phyloP scores from a whole-genome alignment of 1,140 invertebrate species.

The Achroia grisella region DNA sequence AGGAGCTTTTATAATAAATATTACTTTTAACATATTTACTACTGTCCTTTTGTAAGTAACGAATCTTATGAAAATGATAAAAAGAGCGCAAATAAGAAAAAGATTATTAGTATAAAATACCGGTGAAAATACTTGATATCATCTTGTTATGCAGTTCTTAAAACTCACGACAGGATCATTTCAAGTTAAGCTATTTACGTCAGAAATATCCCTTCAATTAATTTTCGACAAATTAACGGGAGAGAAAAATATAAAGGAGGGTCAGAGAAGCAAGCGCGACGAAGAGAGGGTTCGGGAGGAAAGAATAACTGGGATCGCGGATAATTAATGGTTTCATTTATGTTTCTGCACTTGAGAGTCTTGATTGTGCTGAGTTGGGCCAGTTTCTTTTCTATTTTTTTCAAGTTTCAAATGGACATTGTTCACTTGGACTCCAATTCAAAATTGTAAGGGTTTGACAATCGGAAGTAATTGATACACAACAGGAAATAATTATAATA shows the following conservation, averaged over 20 bases:
- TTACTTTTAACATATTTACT: no score
- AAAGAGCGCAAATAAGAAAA: neutral
- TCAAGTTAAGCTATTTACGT: conserved; percentile 33
- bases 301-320: conserved; percentile 63
- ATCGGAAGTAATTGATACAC: conserved; percentile 7
- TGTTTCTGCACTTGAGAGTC: conserved; percentile 67
- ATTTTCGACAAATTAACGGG: conserved; percentile 49
- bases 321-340: conserved; percentile 73
- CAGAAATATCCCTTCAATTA: conserved; percentile 47
- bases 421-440: conserved; percentile 51
- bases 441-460: conserved; percentile 47
- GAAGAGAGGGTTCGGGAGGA: conserved; percentile 23
- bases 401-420: conserved; percentile 53
- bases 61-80: neutral
- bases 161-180: conserved; percentile 22
- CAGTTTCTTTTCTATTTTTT: conserved; percentile 54
- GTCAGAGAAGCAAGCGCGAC: conserved; percentile 17
- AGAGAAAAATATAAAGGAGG: conserved; percentile 42
- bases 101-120: neutral
- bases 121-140: neutral
- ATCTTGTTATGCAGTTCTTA: conserved; percentile 24
- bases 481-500: no score
- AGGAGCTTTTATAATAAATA: no score
- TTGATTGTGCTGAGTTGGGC: conserved; percentile 60
- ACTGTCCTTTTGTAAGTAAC: neutral